Base-by-base conservation (phyloP, 2,888 invertebrate genomes). In the Lepidocyrtinus sp. region DNA sequence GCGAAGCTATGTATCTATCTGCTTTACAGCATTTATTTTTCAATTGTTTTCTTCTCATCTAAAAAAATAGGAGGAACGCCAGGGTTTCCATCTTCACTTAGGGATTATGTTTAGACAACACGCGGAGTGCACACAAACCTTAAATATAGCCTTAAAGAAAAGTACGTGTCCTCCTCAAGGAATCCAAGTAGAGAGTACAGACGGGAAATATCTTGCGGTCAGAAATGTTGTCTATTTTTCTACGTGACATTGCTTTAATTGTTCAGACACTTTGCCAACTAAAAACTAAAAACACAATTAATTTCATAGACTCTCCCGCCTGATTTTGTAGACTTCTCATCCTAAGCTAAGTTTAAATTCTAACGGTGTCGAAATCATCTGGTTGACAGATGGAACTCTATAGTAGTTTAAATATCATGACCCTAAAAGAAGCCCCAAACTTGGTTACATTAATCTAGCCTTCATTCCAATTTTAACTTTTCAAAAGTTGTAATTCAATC, bases 131-230 rank as follows among this genome's bases (percentile, higher is more conserved):
- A 36, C 36, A 36, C 36, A 36, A 50, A 15, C 50, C 36, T 50
- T 50, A 50, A 1, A 50, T n/a, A 12, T 17, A 50, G 17, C 2
- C 50, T 50, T 70, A 70, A 69, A 70, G n/a, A n/a, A n/a, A 70
- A 69, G 63, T 70, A 63, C 55, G 50, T 75, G 63, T 75, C 75
- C 75, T 75, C 62, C 63, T 50, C 12, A 59, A 19, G 70, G 59
- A 70, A 59, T 59, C 25, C n/a, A 25, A 25, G 64, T 64, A 17
- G 2, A 36, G 5, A 36, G 12, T 12, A 5, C 36, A 36, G 5
- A 36, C 36, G 5, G 36, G 5, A 36, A 36, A 2, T 50, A 1
- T 26, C 9, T 25, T 26, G n/a, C 9, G 64, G 26, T 64, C 24
- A 36, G 17, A 17, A 17, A 17, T 2, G 36, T 7, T 36, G 12